Conservation (phyloP, 2,888 invertebrate species). For the Drosophila recens region DNA sequence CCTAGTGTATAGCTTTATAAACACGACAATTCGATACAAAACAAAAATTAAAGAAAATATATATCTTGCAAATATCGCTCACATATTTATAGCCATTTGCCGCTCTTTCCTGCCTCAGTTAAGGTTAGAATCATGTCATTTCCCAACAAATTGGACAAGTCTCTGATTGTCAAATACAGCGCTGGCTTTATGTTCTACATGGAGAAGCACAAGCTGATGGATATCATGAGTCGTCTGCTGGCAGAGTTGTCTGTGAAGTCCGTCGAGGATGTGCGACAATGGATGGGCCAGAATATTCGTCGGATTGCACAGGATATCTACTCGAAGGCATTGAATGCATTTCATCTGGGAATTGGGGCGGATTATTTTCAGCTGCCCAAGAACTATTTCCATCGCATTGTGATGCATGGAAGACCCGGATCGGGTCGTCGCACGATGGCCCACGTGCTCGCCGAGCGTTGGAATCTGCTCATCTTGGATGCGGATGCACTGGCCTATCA, state of each 20-base stretch:
- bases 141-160: constrained; percentile 49
- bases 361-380: constrained; percentile 68
- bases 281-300: constrained; percentile 76
- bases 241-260: constrained; percentile 65
- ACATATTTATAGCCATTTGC: background rate
- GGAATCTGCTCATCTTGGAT: constrained; percentile 86
- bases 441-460: constrained; percentile 85
- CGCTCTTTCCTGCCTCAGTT: background rate
- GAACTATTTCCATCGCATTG: constrained; percentile 85
- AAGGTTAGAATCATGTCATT: constrained; percentile 55
- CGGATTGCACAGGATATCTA: constrained; percentile 76
- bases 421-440: constrained; percentile 87
- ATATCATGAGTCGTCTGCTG: constrained; percentile 76
- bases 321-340: constrained; percentile 61
- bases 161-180: constrained; percentile 68
- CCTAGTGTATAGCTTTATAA: background rate
- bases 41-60: constrained; percentile 1
- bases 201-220: constrained; percentile 82
- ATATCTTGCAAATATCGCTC: constrained; percentile 4
- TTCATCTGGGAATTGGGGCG: constrained; percentile 48
- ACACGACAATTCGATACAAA: background rate
- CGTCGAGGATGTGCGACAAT: constrained; percentile 63
- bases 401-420: constrained; percentile 87
- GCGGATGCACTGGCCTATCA: constrained; percentile 75
- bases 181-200: constrained; percentile 81